Base-by-base conservation (phyloP, 2,888 invertebrate genomes). In the Stenodema calcarata region DNA sequence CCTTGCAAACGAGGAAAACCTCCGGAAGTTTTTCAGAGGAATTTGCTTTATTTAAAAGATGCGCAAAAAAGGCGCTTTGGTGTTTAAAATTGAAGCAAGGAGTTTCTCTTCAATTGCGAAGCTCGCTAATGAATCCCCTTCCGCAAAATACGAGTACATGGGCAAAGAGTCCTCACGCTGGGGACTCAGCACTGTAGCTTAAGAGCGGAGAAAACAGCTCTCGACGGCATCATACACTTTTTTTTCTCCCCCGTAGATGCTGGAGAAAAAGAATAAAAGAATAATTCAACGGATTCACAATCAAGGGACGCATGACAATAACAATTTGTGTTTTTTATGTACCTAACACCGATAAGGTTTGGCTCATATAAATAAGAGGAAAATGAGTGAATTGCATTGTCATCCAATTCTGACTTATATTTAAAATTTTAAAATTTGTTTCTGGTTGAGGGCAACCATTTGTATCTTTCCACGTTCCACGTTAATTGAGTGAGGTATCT, bases 111-210 rank as follows among this genome's bases (percentile, higher is more conserved):
- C 50, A 80, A 54, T 80, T 54, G 80, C 80, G 35, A 54, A 50
- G 80, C 80, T 50, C 54, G 80, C 54, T 80, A 80, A 80, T 80
- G 80, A 80, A 80, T 80, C 80, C 80, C 28, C 50, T 54, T 54
- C 80, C 30, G 54, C 50, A 80, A 80, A 80, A n/a, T n/a, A n/a
- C n/a, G n/a, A n/a, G n/a, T 80, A 80, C 80, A 80, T 80, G 80
- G 28, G 80, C 78, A 11, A 44, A 44, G 54, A 16, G 80, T 50
- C 50, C 80, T 80, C 54, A 23, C 27, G 80, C 47, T 14, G 30
- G 50, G 35, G 30, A 11, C 28, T 47, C 50, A 23, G 14, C 80
- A 14, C 16, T 54, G 54, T 50, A 30, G n/a, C 30, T 0, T n/a
- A 28, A 28, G 80, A 80, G 80, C 80, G 16, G 18, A n/a, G 54